These are phyloP conservation scores for Dasyornis broadbenti DNA, from an alignment of 2,113 vertebrate species.

Conservation along the genomic window DNA sequence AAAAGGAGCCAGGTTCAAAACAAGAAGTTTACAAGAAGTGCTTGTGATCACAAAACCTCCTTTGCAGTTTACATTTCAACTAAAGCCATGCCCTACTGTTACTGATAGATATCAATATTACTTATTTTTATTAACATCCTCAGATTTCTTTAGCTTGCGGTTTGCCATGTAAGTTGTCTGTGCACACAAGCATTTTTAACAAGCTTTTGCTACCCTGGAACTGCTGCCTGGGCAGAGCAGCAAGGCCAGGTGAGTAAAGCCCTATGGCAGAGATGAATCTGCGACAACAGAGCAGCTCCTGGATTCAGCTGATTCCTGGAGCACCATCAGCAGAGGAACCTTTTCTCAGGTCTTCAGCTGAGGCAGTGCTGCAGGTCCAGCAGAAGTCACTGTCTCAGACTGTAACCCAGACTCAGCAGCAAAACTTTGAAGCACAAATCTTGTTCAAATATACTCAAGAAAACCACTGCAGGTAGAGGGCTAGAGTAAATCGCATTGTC, in stretches of 20 bases:
- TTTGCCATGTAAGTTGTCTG: neutral
- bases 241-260: neutral
- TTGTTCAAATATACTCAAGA: neutral
- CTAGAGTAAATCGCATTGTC: neutral
- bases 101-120: neutral
- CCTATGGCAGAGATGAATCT: neutral
- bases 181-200: neutral
- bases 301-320: neutral
- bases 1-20: neutral
- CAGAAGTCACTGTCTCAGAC: neutral
- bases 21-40: neutral
- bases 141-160: neutral
- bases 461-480: neutral
- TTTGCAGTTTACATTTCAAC: neutral
- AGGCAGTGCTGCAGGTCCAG: too few relatives aligned
- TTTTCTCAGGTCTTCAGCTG: neutral
- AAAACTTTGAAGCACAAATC: neutral
- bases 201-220: neutral
- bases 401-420: neutral
- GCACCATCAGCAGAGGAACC: neutral
- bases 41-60: neutral
- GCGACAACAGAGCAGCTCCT: neutral
- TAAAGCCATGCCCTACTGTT: neutral
- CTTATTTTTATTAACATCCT: neutral
- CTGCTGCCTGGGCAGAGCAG: neutral